These are phyloP conservation scores for Gila orcuttii DNA, from an alignment of 2,113 vertebrate genomes.

Conservation along the genomic window DNA sequence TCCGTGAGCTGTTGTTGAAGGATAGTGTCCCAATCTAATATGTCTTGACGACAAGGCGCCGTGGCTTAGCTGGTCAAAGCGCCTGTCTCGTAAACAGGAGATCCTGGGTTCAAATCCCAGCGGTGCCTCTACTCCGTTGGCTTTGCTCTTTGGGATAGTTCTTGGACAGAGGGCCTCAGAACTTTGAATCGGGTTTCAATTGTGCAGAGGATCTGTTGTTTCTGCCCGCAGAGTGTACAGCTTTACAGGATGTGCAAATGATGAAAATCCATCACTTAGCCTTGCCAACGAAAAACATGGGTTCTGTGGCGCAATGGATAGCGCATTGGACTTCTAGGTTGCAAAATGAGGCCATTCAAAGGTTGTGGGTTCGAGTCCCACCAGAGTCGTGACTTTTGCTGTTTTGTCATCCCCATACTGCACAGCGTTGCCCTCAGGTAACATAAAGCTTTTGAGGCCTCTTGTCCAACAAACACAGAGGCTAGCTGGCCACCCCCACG, in stretches of 20 bases:
- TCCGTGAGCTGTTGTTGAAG: too few species aligned
- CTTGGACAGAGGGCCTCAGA: too few species aligned
- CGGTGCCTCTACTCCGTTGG: not conserved
- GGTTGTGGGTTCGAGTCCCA: not conserved
- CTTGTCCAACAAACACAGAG: too few species aligned
- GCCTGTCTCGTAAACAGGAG: not conserved
- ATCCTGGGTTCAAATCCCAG: not conserved
- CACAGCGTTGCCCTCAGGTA: too few species aligned
- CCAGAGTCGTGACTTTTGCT: not conserved
- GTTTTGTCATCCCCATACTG: not conserved
- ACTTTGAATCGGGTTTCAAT: too few species aligned
- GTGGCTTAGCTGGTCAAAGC: not conserved
- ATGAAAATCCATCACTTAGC: not conserved
- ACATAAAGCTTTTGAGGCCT: too few species aligned
- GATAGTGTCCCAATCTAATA: too few species aligned
- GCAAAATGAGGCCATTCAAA: not conserved
- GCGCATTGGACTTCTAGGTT: not conserved
- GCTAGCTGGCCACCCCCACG: too few species aligned
- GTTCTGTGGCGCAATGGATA: not conserved
- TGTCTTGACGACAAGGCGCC: not conserved
- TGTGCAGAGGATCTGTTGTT: too few species aligned
- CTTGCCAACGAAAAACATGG: rapidly evolving
- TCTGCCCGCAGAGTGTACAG: too few species aligned
- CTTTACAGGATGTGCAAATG: not conserved
- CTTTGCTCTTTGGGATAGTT: not conserved